These are phyloP conservation scores for Cydia strobilella DNA, from an alignment of 1,140 invertebrate genomes.

Conservation along the genomic window DNA sequence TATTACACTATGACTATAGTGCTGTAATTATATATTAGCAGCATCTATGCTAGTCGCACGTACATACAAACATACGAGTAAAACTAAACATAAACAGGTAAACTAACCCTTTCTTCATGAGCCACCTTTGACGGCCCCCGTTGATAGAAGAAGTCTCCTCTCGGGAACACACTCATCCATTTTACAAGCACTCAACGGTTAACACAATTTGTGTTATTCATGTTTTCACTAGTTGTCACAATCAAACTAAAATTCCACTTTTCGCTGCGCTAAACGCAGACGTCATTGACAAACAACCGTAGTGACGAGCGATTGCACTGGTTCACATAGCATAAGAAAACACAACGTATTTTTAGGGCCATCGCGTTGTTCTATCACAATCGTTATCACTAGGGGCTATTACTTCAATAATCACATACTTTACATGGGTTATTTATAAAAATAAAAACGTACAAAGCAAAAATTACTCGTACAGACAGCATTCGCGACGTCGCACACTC, in stretches of 20 bases:
- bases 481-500: constrained; percentile 78
- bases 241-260: constrained; percentile 78
- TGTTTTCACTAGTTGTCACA: constrained; percentile 76
- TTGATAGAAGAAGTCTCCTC: constrained; percentile 69
- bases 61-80: constrained; percentile 32
- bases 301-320: constrained; percentile 75
- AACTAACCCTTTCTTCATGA: constrained; percentile 80
- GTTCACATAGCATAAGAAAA: constrained; percentile 73
- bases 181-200: constrained; percentile 72
- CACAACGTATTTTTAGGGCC: constrained; percentile 69
- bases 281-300: constrained; percentile 79
- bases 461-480: constrained; percentile 71
- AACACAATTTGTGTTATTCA: constrained; percentile 70
- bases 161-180: constrained; percentile 75
- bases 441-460: constrained; percentile 78
- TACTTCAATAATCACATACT: constrained; percentile 69
- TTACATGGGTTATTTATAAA: constrained; percentile 73
- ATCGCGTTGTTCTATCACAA: constrained; percentile 72
- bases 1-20: constrained; percentile 38
- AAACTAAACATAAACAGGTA: constrained; percentile 74
- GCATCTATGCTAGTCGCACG: constrained; percentile 36
- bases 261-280: constrained; percentile 79
- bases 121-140: constrained; percentile 72
- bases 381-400: constrained; percentile 73
- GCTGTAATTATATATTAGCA: constrained; percentile 47